Percentiles rank a stretch among this genome's conserved stretches.
These are phyloP conservation scores for Cassiopea andromeda DNA, from an alignment of 30 jellyfish, hydroid and myxozoan species.

Conservation along the genomic window DNA sequence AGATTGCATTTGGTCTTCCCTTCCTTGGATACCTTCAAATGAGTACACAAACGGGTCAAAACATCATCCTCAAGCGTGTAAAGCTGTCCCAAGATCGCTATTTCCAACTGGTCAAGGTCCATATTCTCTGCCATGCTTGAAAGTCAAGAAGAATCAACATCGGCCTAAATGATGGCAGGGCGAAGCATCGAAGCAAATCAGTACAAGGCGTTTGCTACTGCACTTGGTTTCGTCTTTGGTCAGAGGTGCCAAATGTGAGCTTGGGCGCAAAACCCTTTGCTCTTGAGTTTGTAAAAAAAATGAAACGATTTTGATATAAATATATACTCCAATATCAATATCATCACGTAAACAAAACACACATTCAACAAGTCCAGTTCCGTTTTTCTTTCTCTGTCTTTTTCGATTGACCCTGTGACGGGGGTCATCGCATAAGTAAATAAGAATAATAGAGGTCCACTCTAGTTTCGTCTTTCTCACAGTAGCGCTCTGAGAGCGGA, in stretches of 20 bases:
- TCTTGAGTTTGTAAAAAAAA: background rate
- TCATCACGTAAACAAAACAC: background rate
- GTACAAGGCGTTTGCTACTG: background rate
- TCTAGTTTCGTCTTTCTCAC: slow-evolving; percentile 24
- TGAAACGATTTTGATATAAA: background rate
- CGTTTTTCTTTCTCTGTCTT: background rate
- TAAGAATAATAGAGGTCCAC: slow-evolving; percentile 22
- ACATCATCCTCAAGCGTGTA: background rate
- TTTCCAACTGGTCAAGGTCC: slow-evolving; percentile 35
- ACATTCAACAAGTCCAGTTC: background rate
- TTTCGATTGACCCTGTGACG: background rate
- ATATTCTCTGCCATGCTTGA: background rate
- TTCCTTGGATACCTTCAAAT: slow-evolving; percentile 6
- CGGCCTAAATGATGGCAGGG: slow-evolving; percentile 18
- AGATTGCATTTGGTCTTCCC: slow-evolving; percentile 44
- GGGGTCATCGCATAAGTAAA: background rate
- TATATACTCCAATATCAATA: background rate
- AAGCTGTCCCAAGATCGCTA: slow-evolving; percentile 28
- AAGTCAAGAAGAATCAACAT: background rate
- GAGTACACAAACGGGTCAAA: background rate
- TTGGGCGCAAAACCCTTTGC: slow-evolving; percentile 30
- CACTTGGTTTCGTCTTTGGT: slow-evolving; percentile 1
- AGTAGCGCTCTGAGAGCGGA: slow-evolving; percentile 44
- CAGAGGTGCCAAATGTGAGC: slow-evolving; percentile 56
- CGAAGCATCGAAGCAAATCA: background rate